Conservation (phyloP, 2,888 invertebrate genomes). For the Timema cristinae region DNA sequence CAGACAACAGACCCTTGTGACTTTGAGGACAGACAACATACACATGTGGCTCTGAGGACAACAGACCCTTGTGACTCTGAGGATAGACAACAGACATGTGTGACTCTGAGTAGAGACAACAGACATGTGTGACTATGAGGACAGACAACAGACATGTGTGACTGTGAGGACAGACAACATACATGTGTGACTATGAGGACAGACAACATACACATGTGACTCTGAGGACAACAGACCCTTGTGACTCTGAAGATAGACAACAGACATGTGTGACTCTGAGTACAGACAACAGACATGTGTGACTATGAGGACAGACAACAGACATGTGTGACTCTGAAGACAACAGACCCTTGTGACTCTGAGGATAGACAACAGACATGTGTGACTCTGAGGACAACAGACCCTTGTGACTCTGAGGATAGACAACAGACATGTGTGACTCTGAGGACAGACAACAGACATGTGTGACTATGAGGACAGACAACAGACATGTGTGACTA, state of each 20-base stretch:
- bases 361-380: background rate
- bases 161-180: too few relatives aligned
- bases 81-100: background rate
- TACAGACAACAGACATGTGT: background rate
- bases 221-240: conserved; percentile 10
- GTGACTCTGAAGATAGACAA: too few relatives aligned
- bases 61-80: conserved; percentile 12
- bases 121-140: too few relatives aligned
- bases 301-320: conserved; percentile 14
- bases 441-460: conserved; percentile 14
- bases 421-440: background rate
- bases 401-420: conserved; percentile 12
- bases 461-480: too few relatives aligned
- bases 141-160: background rate
- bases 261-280: too few relatives aligned
- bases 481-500: too few relatives aligned
- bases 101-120: too few relatives aligned
- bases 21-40: too few relatives aligned
- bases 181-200: too few relatives aligned
- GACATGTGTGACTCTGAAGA: conserved; percentile 12
- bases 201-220: background rate
- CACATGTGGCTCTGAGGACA: conserved; percentile 22
- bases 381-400: conserved; percentile 13
- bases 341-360: conserved; percentile 5
- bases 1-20: background rate